A percentile compares a stretch with the other conserved stretches of the same genome.
Evolutionary conservation across 2,888 invertebrate genomes (phyloP).

Genomic region (Aporophyla lueneburgensis): DNA sequence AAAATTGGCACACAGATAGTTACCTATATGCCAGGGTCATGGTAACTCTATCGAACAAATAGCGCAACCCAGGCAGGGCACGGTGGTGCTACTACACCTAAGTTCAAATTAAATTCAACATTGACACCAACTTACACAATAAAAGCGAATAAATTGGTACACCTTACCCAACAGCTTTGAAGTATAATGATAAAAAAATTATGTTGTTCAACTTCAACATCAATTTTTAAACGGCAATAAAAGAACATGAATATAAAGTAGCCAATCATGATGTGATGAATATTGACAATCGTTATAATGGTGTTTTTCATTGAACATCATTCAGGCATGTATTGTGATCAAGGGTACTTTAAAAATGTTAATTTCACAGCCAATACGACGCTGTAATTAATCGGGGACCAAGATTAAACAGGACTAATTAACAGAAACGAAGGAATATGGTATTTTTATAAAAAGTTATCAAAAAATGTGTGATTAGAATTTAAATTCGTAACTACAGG

Average conservation of each 20-base stretch:
- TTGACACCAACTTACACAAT: background rate
- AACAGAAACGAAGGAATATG: background rate
- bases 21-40: too few species aligned
- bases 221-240: slow-evolving; percentile 37
- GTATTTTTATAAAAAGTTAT: rapidly evolving
- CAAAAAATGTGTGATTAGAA: background rate
- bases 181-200: slow-evolving; percentile 14
- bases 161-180: background rate
- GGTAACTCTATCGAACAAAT: too few species aligned
- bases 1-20: too few species aligned
- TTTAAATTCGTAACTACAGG: background rate
- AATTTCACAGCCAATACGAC: slow-evolving; percentile 33
- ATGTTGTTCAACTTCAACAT: slow-evolving; percentile 21
- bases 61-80: too few species aligned
- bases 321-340: slow-evolving; percentile 7
- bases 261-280: slow-evolving; percentile 45
- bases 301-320: slow-evolving; percentile 28
- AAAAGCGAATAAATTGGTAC: slow-evolving; percentile 20
- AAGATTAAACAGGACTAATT: background rate
- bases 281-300: slow-evolving; percentile 44
- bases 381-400: slow-evolving; percentile 35
- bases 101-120: background rate
- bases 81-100: too few species aligned
- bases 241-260: slow-evolving; percentile 54
- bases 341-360: slow-evolving; percentile 28